Conservation (phyloP, 2,888 invertebrate species). For the Leucophenga maculata region DNA sequence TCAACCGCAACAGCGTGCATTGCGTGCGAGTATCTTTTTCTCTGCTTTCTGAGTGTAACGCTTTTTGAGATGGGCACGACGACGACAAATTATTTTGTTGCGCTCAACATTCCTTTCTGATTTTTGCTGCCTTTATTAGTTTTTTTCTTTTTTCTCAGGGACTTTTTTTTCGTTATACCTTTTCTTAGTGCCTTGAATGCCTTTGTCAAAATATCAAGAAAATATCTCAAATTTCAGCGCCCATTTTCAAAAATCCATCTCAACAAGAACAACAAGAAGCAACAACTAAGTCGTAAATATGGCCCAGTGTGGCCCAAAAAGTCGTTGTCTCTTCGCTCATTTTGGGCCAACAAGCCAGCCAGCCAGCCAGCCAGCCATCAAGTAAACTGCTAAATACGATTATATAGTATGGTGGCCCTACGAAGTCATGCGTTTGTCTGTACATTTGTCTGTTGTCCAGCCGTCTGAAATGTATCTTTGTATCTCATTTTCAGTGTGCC, state of each 20-base stretch:
- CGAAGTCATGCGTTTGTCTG: slow-evolving; percentile 23
- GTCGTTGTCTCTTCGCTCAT: slow-evolving; percentile 1
- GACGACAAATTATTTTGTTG: slow-evolving; percentile 23
- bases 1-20: not conserved
- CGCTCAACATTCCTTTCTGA: slow-evolving; percentile 13
- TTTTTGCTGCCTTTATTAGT: not conserved
- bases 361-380: slow-evolving; percentile 23
- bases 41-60: not conserved
- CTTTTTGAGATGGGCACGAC: slow-evolving; percentile 11
- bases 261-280: not conserved
- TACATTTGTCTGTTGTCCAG: slow-evolving; percentile 16
- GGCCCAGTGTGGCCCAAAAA: slow-evolving; percentile 7
- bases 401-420: slow-evolving; percentile 11
- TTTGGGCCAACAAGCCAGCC: slow-evolving; percentile 24
- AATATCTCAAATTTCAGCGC: slow-evolving; percentile 63
- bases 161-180: not conserved
- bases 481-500: slow-evolving; percentile 57
- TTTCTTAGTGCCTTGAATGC: not conserved
- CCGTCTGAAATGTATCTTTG: slow-evolving; percentile 54
- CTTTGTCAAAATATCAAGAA: slow-evolving; percentile 47
- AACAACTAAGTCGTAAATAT: not conserved
- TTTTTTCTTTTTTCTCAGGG: too few species aligned
- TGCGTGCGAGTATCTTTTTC: not conserved
- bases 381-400: slow-evolving; percentile 18
- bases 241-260: slow-evolving; percentile 39